Evolutionary conservation across 1,140 invertebrate genomes (phyloP).

Genomic region (Dendrolimus kikuchii): DNA sequence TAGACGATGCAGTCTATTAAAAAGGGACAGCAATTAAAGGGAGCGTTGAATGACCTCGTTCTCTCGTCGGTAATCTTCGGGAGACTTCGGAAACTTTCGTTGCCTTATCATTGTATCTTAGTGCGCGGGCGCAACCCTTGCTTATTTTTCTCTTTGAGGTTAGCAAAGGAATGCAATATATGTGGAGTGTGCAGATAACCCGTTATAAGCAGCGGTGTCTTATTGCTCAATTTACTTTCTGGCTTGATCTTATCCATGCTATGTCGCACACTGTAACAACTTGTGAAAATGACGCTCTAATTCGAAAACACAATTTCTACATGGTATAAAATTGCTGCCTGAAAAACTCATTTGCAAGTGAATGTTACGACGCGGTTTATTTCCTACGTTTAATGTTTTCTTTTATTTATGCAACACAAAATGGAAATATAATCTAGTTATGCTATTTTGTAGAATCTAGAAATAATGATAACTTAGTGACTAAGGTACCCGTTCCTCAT

Average conservation of each 20-base stretch:
- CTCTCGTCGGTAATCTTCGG: slow-evolving; percentile 31
- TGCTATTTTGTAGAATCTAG: too few relatives aligned
- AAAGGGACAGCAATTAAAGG: slow-evolving; percentile 42
- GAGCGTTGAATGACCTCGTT: slow-evolving; percentile 53
- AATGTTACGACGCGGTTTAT: too few relatives aligned
- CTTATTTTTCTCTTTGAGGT: slow-evolving; percentile 16
- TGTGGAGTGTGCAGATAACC: slow-evolving; percentile 2
- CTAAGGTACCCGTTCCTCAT: too few relatives aligned
- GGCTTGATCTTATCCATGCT: slow-evolving; percentile 12
- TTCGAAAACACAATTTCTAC: not conserved
- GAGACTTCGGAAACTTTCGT: slow-evolving; percentile 32
- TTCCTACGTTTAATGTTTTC: too few relatives aligned
- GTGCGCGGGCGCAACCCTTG: slow-evolving; percentile 42
- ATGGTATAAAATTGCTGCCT: too few relatives aligned
- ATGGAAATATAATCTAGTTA: too few relatives aligned
- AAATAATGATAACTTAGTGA: too few relatives aligned
- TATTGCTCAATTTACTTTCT: slow-evolving; percentile 18
- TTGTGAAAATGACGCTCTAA: slow-evolving; percentile 11
- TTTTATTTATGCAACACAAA: too few relatives aligned
- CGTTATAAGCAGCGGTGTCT: slow-evolving; percentile 15
- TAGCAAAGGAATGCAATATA: slow-evolving; percentile 15
- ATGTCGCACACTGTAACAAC: slow-evolving; percentile 11
- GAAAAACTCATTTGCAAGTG: too few relatives aligned
- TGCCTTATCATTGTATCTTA: slow-evolving; percentile 39
- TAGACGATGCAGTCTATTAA: slow-evolving; percentile 16